Conservation (phyloP, 2,797 vertebrate genomes). For the Tarsius wallacei region DNA sequence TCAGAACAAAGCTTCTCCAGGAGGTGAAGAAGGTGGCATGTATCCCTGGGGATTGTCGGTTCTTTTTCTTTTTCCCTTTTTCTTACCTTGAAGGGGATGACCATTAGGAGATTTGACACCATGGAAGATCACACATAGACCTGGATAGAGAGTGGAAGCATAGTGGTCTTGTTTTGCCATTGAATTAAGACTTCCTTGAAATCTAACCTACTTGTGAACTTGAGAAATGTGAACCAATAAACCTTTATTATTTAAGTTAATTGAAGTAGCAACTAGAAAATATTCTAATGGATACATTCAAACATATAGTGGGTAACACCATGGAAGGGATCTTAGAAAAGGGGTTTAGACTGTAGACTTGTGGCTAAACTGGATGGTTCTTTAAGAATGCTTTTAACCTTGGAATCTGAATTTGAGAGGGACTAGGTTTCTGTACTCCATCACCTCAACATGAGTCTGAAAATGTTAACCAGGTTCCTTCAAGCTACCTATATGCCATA, state of each 20-base stretch:
- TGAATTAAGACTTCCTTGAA: constrained; percentile 3
- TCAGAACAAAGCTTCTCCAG: neutral
- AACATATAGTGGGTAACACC: neutral
- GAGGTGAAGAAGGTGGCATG: neutral
- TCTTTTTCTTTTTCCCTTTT: neutral
- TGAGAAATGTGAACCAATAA: neutral
- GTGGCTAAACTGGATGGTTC: neutral
- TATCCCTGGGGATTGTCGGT: neutral
- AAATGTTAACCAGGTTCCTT: neutral
- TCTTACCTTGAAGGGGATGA: neutral
- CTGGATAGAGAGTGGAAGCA: neutral
- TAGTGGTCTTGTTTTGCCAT: neutral
- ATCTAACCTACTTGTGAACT: neutral
- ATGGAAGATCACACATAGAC: neutral
- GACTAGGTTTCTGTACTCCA: neutral
- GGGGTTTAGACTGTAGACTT: neutral
- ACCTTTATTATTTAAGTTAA: constrained; percentile 37
- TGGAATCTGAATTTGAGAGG: neutral
- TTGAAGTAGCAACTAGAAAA: neutral
- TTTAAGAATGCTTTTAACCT: constrained; percentile 24
- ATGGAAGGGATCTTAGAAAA: neutral
- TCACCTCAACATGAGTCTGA: neutral
- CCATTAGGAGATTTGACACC: neutral
- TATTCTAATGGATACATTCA: neutral
- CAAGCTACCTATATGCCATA: neutral